Conservation (phyloP, 2,888 invertebrate species). For the Meliscaeva auricollis region DNA sequence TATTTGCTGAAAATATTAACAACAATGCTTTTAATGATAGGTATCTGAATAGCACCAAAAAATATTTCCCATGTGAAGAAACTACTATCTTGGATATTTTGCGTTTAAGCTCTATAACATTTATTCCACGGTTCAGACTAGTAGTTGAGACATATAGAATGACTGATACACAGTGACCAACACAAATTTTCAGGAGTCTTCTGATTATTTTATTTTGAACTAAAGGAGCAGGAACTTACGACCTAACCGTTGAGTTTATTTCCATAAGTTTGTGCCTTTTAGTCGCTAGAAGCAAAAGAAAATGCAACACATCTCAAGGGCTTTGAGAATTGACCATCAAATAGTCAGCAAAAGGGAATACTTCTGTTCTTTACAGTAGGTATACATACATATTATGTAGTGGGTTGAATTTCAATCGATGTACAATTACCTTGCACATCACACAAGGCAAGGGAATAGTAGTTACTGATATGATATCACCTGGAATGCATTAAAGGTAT, state of each 20-base stretch:
- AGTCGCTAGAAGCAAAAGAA: not conserved
- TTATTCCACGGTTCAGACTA: no score
- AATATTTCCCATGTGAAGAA: no score
- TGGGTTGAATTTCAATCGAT: not conserved
- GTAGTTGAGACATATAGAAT: no score
- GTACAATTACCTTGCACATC: not conserved
- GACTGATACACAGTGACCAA: no score
- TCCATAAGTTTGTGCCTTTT: not conserved
- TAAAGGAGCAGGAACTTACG: not conserved
- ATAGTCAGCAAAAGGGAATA: not conserved
- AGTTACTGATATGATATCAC: not conserved
- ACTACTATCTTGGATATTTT: no score
- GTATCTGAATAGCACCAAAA: no score
- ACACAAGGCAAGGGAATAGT: not conserved
- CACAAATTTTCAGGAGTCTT: no score
- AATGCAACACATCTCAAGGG: conserved; percentile 27
- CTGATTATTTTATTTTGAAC: no score
- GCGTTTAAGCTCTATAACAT: no score
- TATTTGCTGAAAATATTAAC: no score
- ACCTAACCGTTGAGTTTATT: not conserved
- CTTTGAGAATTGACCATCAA: conserved; percentile 40
- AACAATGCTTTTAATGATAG: no score
- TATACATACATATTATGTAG: not conserved
- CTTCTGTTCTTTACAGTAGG: not conserved
- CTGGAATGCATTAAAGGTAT: no score